Evolutionary conservation across 2,888 invertebrate genomes (phyloP).

Genomic region (Latheticus oryzae): DNA sequence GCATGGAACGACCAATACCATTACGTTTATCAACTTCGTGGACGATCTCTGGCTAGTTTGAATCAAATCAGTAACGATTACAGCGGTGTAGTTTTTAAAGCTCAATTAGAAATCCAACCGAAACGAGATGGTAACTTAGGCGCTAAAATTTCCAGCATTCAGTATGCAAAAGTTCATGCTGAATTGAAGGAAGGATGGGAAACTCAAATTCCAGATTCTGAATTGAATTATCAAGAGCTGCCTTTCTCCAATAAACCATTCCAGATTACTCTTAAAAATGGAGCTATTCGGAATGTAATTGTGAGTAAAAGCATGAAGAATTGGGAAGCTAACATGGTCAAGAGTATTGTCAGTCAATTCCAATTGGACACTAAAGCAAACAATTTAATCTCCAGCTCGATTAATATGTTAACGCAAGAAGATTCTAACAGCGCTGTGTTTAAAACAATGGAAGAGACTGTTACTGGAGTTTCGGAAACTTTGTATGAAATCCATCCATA

Average conservation of each 20-base stretch:
- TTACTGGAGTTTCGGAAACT: constrained; percentile 77
- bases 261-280: constrained; percentile 72
- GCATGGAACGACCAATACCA: constrained; percentile 72
- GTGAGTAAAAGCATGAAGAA: constrained; percentile 70
- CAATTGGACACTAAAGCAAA: constrained; percentile 74
- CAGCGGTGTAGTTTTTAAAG: constrained; percentile 70
- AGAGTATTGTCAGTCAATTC: constrained; percentile 76
- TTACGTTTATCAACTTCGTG: constrained; percentile 71
- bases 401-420: constrained; percentile 59
- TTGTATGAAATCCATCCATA: constrained; percentile 74
- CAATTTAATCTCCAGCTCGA: constrained; percentile 69
- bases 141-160: constrained; percentile 66
- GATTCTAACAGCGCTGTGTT: constrained; percentile 67
- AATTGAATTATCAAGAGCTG: constrained; percentile 69
- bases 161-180: constrained; percentile 67
- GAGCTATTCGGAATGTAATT: constrained; percentile 71
- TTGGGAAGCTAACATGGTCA: constrained; percentile 77
- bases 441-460: constrained; percentile 77
- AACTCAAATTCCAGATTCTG: constrained; percentile 64
- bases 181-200: constrained; percentile 68
- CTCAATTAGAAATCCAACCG: constrained; percentile 69
- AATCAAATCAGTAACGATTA: constrained; percentile 70
- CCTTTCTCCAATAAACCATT: constrained; percentile 71
- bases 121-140: constrained; percentile 65
- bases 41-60: constrained; percentile 70